Evolutionary conservation across 2,888 invertebrate species (phyloP).

Genomic region (Ernsta delagoae): DNA sequence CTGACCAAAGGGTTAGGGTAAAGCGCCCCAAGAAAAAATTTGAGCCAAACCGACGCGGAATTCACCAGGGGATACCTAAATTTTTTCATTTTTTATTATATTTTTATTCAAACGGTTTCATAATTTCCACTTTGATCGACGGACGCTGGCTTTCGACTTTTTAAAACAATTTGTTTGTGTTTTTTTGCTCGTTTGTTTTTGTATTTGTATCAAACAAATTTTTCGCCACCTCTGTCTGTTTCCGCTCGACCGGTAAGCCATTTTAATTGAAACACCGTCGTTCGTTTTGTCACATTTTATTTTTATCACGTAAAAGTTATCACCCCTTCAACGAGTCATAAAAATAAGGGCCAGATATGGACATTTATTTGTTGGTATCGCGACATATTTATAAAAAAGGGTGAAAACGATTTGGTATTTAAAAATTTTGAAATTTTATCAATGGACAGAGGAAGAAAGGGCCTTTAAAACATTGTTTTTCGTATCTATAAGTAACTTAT

Average conservation of each 20-base stretch:
- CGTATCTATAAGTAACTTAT: no score
- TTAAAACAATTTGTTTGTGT: slow-evolving; percentile 14
- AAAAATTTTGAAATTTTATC: no score
- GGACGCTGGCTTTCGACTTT: slow-evolving; percentile 40
- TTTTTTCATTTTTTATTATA: slow-evolving; percentile 52
- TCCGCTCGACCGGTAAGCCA: slow-evolving; percentile 8
- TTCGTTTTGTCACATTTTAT: neutral
- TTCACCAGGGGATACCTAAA: slow-evolving; percentile 54
- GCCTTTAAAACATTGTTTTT: no score
- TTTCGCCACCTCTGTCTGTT: slow-evolving; percentile 14
- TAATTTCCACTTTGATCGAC: slow-evolving; percentile 65
- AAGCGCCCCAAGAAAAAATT: slow-evolving; percentile 65
- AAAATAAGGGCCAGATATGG: slow-evolving; percentile 9
- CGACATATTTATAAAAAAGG: neutral
- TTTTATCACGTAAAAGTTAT: slow-evolving; percentile 6
- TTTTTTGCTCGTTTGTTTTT: neutral
- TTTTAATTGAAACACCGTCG: slow-evolving; percentile 27
- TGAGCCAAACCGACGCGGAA: slow-evolving; percentile 63
- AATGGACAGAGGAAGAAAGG: no score
- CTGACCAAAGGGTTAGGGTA: slow-evolving; percentile 69
- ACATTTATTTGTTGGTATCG: slow-evolving; percentile 1
- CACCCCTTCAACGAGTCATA: slow-evolving; percentile 8
- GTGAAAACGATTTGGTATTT: neutral
- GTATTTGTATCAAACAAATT: slow-evolving; percentile 2
- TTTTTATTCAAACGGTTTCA: slow-evolving; percentile 57